These are phyloP conservation scores for Calonectris borealis DNA, from an alignment of 2,113 vertebrate genomes.

Conservation along the genomic window DNA sequence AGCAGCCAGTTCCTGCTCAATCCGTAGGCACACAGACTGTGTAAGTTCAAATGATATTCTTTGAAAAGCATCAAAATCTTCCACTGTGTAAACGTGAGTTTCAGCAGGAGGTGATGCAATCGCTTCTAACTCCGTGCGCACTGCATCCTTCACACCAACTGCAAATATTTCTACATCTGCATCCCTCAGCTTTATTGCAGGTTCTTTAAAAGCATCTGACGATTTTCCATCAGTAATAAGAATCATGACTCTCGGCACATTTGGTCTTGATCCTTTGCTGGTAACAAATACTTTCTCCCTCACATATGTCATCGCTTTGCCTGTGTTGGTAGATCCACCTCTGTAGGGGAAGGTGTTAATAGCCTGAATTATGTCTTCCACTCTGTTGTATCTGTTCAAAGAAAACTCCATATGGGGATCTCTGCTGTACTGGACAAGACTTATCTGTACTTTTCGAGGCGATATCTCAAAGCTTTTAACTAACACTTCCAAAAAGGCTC, in stretches of 20 bases:
- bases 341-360: conserved; percentile 94
- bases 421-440: conserved; percentile 96
- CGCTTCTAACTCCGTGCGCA: conserved; percentile 91
- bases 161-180: conserved; percentile 96
- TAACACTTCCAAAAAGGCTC: conserved; percentile 93
- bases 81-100: conserved; percentile 95
- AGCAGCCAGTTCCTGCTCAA: conserved; percentile 89
- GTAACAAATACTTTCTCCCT: conserved; percentile 89
- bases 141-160: conserved; percentile 96
- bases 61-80: conserved; percentile 98
- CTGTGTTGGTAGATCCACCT: conserved; percentile 97
- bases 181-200: conserved; percentile 85
- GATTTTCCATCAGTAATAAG: conserved; percentile 99
- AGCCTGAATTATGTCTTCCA: conserved; percentile 86
- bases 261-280: conserved; percentile 83
- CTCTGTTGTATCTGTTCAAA: conserved; percentile 86
- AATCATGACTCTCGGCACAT: conserved; percentile 93
- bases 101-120: conserved; percentile 89
- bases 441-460: conserved; percentile 90
- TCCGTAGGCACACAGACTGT: conserved; percentile 93
- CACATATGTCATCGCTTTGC: conserved; percentile 95
- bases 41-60: conserved; percentile 96
- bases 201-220: conserved; percentile 92
- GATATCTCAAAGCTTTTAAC: conserved; percentile 95
- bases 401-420: conserved; percentile 94